phyloP scores from a whole-genome alignment of 30 jellyfish, hydroid and myxozoan species.

The Chironex yamaguchii region DNA sequence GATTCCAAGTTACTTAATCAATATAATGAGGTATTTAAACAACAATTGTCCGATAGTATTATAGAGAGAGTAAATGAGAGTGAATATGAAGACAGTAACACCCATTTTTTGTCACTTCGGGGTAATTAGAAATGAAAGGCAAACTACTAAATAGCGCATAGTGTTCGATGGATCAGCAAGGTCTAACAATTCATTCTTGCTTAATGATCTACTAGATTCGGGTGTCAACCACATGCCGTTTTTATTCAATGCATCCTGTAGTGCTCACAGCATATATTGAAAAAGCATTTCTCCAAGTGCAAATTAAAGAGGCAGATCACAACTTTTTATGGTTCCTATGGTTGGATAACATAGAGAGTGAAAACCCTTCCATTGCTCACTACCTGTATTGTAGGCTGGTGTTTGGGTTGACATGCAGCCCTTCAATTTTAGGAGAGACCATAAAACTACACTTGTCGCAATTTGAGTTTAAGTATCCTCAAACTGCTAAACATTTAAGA shows the following conservation, averaged over 20 bases:
- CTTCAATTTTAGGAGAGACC: slow-evolving; percentile 6
- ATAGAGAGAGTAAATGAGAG: slow-evolving; percentile 42
- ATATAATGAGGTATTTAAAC: slow-evolving; percentile 38
- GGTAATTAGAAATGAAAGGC: slow-evolving; percentile 37
- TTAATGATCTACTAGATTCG: background rate
- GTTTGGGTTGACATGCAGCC: slow-evolving; percentile 46
- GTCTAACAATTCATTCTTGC: slow-evolving; percentile 10
- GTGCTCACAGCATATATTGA: slow-evolving; percentile 9
- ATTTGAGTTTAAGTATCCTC: background rate
- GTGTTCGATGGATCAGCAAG: slow-evolving; percentile 62
- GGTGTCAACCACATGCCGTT: background rate
- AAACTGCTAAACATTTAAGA: background rate
- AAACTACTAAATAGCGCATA: slow-evolving; percentile 47
- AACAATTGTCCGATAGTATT: slow-evolving; percentile 27
- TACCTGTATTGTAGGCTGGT: slow-evolving; percentile 15
- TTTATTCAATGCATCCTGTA: slow-evolving; percentile 9
- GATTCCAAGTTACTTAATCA: slow-evolving; percentile 9
- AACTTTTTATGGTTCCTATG: background rate
- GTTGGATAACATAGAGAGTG: slow-evolving; percentile 5
- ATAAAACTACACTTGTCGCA: slow-evolving; percentile 21
- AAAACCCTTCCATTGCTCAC: slow-evolving; percentile 26
- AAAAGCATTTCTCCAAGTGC: slow-evolving; percentile 21
- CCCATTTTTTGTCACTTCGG: slow-evolving; percentile 58
- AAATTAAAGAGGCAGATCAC: background rate
- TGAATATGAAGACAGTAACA: background rate